Conservation (phyloP, 2,113 vertebrate species). For the Rattus rattus region DNA sequence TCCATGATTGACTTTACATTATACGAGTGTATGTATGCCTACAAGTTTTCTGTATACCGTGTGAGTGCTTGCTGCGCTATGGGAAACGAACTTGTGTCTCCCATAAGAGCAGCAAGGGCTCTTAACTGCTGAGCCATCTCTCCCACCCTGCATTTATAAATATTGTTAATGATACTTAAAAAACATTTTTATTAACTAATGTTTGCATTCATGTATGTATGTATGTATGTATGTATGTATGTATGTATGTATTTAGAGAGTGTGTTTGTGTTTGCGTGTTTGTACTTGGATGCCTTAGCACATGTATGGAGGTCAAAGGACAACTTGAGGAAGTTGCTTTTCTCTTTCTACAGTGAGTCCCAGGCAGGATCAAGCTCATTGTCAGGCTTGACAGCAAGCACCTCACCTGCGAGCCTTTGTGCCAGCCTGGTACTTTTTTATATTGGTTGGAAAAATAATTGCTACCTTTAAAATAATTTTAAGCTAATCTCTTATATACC, state of each 20-base stretch:
- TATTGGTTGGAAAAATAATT: constrained; percentile 34
- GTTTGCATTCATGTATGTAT: not conserved
- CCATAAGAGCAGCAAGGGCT: not conserved
- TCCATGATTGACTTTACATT: not conserved
- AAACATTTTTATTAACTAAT: not conserved
- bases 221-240: not conserved
- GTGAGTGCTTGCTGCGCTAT: not conserved
- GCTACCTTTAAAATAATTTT: not conserved
- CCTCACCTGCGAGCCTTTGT: not conserved
- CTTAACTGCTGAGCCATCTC: not conserved
- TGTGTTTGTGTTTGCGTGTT: not conserved
- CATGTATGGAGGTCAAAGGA: not conserved
- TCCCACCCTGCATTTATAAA: not conserved
- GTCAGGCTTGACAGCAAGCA: not conserved
- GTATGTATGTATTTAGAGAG: not conserved
- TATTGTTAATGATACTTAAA: not conserved
- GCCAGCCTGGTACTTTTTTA: not conserved
- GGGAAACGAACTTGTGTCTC: too few relatives aligned
- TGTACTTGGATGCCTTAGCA: not conserved
- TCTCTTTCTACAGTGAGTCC: not conserved
- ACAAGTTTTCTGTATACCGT: not conserved
- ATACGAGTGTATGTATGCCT: too few relatives aligned
- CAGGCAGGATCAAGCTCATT: not conserved
- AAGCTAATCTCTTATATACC: not conserved
- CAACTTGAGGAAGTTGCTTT: not conserved